These are phyloP conservation scores for Boleophthalmus pectinirostris DNA, from an alignment of 2,113 vertebrate species.

Conservation along the genomic window DNA sequence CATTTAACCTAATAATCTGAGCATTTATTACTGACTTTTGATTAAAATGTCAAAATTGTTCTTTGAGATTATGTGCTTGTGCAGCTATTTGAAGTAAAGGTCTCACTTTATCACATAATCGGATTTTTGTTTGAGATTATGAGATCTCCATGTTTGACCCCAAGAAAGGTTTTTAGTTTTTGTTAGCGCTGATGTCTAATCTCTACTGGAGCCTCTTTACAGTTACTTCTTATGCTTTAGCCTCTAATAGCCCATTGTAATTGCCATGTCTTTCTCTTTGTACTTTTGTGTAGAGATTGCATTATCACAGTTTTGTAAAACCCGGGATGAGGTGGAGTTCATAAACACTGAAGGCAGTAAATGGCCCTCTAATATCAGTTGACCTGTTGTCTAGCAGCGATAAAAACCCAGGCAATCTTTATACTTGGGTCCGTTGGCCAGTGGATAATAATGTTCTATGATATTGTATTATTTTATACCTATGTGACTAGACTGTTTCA, in stretches of 20 bases:
- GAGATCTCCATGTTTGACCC: neutral
- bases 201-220: neutral
- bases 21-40: no score
- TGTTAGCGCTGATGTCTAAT: neutral
- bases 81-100: neutral
- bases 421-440: slow-evolving; percentile 18
- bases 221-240: neutral
- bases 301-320: slow-evolving; percentile 26
- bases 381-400: slow-evolving; percentile 36
- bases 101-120: neutral
- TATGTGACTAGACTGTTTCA: slow-evolving; percentile 21
- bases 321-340: slow-evolving; percentile 1
- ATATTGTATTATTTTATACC: slow-evolving; percentile 30
- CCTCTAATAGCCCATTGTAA: neutral
- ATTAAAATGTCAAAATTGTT: no score
- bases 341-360: slow-evolving; percentile 28
- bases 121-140: neutral
- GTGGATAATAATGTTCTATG: slow-evolving; percentile 7
- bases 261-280: slow-evolving; percentile 21
- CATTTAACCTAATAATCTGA: no score
- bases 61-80: no score
- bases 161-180: neutral
- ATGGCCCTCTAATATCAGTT: slow-evolving; percentile 32
- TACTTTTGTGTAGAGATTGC: slow-evolving; percentile 16
- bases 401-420: slow-evolving; percentile 36